Evolutionary conservation across 2,113 vertebrate species (phyloP), one percentile per base, ranked within the genome.

Genomic region (Formicarius rufipectus): DNA sequence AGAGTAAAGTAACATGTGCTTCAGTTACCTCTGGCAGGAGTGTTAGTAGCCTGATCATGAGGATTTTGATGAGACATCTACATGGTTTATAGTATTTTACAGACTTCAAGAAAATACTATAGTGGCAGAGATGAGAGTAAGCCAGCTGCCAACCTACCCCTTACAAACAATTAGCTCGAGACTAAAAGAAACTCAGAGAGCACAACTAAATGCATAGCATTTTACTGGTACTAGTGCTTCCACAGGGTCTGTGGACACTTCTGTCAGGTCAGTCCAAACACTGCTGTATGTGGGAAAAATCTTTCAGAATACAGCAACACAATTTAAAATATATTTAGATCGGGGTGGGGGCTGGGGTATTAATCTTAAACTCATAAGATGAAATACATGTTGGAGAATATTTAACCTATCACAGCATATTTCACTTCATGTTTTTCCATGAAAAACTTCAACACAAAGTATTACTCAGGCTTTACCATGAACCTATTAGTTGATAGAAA

Each of bases 161-260:
- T 94, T 90, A 89, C 84, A 68, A 71, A 89, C 82, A 68, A 72
- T 92, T 91, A 90, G 80, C 94, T 97, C 92, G 79, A 95, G 87
- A 91, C 93, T 95, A 97, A 88, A 96, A 95, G 87, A 97, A 97
- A 97, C 86, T 95, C 80, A 53, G 93, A 95, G 95, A 97, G 95
- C 95, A 94, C 91, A 94, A 96, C 95, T 96, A 97, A 97, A 97
- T 97, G 97, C 97, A 97, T 97, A 97, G 97, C 97, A 97, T 97
- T 97, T 97, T 95, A 97, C 97, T 89, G 80, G 86, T 95, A 89
- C n/a, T 89, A 97, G 92, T 93, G 91, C 77, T 97, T 96, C 97
- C 97, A 97, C 96, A 97, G 77, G 47, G 52, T 82, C 96, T 97
- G 97, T 95, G 97, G 97, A 94, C 96, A 97, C 87, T 97, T 97